Conservation (phyloP, 2,888 invertebrate species). For the Brenthis ino region DNA sequence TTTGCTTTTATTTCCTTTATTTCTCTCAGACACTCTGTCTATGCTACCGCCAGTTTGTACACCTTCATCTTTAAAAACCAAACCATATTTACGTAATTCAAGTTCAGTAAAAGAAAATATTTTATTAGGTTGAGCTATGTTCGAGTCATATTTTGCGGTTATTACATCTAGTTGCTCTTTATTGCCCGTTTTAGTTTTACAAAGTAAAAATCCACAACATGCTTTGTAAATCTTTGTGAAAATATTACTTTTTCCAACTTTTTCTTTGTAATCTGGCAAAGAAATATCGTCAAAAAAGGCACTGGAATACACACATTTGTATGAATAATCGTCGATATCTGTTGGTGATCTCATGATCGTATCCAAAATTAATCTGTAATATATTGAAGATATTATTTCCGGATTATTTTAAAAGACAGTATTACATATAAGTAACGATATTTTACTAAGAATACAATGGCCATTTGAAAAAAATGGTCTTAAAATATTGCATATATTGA, state of each 20-base stretch:
- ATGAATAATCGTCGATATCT: conserved; percentile 46
- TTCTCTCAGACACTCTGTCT: conserved; percentile 45
- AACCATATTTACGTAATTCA: conserved; percentile 55
- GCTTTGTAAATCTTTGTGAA: conserved; percentile 30
- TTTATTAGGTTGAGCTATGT: conserved; percentile 34
- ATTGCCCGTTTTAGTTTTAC: conserved; percentile 40
- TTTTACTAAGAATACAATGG: too few species aligned
- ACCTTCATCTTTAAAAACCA: conserved; percentile 44
- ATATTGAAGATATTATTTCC: conserved; percentile 16
- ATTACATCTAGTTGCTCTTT: conserved; percentile 23
- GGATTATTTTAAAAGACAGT: too few species aligned
- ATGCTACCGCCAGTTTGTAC: conserved; percentile 68
- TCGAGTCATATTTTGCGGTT: conserved; percentile 8
- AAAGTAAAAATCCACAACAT: conserved; percentile 39
- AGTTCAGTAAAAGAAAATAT: conserved; percentile 58
- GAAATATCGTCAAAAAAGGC: conserved; percentile 47
- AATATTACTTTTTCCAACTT: conserved; percentile 22
- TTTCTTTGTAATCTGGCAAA: conserved; percentile 29
- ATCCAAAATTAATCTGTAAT: conserved; percentile 62
- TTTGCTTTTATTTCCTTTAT: conserved; percentile 24
- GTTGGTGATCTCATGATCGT: conserved; percentile 68
- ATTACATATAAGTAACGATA: too few species aligned
- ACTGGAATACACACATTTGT: conserved; percentile 46
- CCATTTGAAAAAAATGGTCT: too few species aligned
- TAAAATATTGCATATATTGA: too few species aligned